Conservation (phyloP, 2,113 vertebrate species). For the Panthera uncia region DNA sequence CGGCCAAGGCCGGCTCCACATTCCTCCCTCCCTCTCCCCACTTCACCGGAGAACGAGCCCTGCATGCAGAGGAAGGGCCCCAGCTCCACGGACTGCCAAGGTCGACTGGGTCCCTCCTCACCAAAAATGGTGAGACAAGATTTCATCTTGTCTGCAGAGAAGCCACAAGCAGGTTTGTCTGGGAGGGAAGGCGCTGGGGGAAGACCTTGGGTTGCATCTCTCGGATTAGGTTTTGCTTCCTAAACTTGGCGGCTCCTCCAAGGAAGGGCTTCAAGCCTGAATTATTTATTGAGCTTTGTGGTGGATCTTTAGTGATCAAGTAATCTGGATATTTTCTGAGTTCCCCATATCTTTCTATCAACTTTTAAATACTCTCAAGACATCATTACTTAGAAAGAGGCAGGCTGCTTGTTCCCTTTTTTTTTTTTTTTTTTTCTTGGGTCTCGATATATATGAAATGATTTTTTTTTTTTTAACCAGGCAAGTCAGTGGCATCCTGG, state of each 20-base stretch:
- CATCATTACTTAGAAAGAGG: not conserved
- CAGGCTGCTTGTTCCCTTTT: not conserved
- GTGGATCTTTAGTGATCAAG: not conserved
- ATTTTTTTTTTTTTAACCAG: slow-evolving; percentile 56
- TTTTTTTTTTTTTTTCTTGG: not conserved
- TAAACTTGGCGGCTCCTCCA: not conserved
- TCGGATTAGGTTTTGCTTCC: slow-evolving; percentile 22
- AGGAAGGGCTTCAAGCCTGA: slow-evolving; percentile 15
- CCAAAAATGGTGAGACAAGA: slow-evolving; percentile 70
- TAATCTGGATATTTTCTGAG: slow-evolving; percentile 12
- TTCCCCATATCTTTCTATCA: not conserved
- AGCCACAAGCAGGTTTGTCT: slow-evolving; percentile 71
- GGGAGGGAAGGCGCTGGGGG: not conserved
- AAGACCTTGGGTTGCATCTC: slow-evolving; percentile 33
- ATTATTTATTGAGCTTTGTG: slow-evolving; percentile 49
- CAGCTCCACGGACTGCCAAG: slow-evolving; percentile 38
- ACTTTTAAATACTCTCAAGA: not conserved
- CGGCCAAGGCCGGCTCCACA: slow-evolving; percentile 28
- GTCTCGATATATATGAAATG: not conserved
- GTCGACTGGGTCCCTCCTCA: slow-evolving; percentile 38
- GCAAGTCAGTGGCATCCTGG: not conserved
- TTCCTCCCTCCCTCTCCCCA: slow-evolving; percentile 23
- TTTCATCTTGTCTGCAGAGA: slow-evolving; percentile 59
- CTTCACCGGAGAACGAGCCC: slow-evolving; percentile 31
- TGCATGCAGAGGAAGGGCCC: slow-evolving; percentile 31